A percentile compares a stretch with the other conserved stretches of the same genome.
These are phyloP conservation scores for Megaceryle maxima DNA, from an alignment of 2,113 vertebrate species.

Conservation along the genomic window DNA sequence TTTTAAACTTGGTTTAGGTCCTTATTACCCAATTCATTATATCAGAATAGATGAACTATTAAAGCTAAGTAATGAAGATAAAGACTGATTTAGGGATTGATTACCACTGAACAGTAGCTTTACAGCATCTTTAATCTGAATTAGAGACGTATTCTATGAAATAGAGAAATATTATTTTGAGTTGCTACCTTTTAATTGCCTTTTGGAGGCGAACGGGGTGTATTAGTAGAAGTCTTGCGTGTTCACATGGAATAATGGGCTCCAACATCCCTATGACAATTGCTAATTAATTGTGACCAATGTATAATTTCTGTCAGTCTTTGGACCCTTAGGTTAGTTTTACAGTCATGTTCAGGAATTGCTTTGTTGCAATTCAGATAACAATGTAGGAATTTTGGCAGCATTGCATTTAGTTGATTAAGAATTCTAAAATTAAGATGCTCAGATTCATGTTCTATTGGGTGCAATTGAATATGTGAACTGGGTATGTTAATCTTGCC, in stretches of 20 bases:
- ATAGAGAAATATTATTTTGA: neutral
- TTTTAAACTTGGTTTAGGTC: neutral
- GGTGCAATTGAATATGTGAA: neutral
- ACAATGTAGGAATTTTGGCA: neutral
- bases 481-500: neutral
- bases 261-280: neutral
- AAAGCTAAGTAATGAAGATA: neutral
- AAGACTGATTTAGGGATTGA: neutral
- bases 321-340: neutral
- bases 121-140: neutral
- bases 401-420: neutral
- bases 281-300: neutral
- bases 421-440: neutral
- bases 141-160: neutral
- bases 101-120: neutral
- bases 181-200: neutral
- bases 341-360: neutral
- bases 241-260: neutral
- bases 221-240: neutral
- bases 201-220: neutral
- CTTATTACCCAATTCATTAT: neutral
- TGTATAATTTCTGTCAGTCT: neutral
- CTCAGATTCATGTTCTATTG: neutral
- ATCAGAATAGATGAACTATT: neutral
- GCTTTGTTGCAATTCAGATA: neutral